Base-by-base conservation (phyloP, 2,113 vertebrate species). In the Microtus pennsylvanicus region DNA sequence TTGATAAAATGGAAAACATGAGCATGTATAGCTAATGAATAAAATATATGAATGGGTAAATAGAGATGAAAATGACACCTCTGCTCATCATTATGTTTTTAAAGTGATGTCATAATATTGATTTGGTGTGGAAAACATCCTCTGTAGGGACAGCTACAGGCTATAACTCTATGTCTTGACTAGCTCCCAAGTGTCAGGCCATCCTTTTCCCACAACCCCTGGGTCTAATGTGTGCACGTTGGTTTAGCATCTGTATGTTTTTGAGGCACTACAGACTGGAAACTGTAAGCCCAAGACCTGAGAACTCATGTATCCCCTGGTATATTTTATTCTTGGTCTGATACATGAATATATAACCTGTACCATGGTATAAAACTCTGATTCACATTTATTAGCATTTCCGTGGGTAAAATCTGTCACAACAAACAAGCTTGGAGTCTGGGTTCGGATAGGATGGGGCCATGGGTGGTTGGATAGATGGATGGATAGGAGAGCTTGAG, bases 21-120 rank as follows among this genome's bases (percentile, higher is more conserved):
- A 89, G 50, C 85, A 94, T 82, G 17, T 14, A 38, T 89, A 83
- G 24, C 28, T 91, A 24, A 19, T 93, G 17, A 78, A 42, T 24
- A 94, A 77, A 86, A 74, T 87, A 95, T 90, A n/a, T 89, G n/a
- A 88, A 70, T 80, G 47, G 5, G 50, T 86, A 70, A 63, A 92
- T 92, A 67, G 24, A 92, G 86, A 5, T 4, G 12, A 87, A 75
- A 42, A 80, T 89, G 50, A 50, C 50, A 45, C 13, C 28, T 52
- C 1, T 89, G 58, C 50, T 85, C 30, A 74, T 7, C 42, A 89
- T 93, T 94, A 33, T 63, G 69, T 78, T 91, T 61, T 77, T 87
- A 42, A 50, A 58, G 63, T 95, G 58, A 91, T 93, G 83, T n/a
- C 5, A 76, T 75, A 92, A 16, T 81, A 30, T 16, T 61, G 11